phyloP scores from a whole-genome alignment of 2,113 vertebrate genomes.

The Strigops habroptila region DNA sequence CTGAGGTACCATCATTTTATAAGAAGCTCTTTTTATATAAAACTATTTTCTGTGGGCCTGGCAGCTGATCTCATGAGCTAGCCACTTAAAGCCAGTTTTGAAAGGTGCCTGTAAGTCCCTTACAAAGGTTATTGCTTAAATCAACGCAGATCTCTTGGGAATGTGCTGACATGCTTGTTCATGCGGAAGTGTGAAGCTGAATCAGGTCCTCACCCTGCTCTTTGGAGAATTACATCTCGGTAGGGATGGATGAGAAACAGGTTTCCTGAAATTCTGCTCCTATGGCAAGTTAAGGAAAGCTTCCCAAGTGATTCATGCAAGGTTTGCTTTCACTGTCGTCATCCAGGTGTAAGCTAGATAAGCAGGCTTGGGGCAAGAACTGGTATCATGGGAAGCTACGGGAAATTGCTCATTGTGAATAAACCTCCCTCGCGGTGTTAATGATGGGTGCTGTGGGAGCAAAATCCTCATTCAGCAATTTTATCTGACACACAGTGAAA shows the following conservation, averaged over 20 bases:
- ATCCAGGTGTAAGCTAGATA: not conserved
- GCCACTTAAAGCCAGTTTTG: not conserved
- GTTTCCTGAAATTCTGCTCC: not conserved
- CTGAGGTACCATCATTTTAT: not conserved
- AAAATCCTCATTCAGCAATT: not conserved
- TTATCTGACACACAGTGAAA: not conserved
- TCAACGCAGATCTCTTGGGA: not conserved
- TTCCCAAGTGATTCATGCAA: not conserved
- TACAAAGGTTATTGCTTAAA: not conserved
- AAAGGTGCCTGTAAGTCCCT: not conserved
- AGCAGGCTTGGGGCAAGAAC: not conserved
- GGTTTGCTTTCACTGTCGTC: not conserved
- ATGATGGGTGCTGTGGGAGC: not conserved
- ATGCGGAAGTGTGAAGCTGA: not conserved
- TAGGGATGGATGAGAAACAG: not conserved
- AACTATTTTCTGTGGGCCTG: not conserved
- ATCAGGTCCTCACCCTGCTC: not conserved
- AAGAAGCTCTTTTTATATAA: not conserved
- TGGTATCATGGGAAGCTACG: fast-evolving
- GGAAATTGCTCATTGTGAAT: fast-evolving
- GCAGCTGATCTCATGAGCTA: not conserved
- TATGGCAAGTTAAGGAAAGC: not conserved
- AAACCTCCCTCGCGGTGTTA: fast-evolving
- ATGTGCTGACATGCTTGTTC: not conserved
- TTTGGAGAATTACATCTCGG: not conserved